Percentiles rank a stretch among this genome's conserved stretches.
These are phyloP conservation scores for Puma concolor DNA, from an alignment of 2,113 vertebrate genomes.

Conservation along the genomic window DNA sequence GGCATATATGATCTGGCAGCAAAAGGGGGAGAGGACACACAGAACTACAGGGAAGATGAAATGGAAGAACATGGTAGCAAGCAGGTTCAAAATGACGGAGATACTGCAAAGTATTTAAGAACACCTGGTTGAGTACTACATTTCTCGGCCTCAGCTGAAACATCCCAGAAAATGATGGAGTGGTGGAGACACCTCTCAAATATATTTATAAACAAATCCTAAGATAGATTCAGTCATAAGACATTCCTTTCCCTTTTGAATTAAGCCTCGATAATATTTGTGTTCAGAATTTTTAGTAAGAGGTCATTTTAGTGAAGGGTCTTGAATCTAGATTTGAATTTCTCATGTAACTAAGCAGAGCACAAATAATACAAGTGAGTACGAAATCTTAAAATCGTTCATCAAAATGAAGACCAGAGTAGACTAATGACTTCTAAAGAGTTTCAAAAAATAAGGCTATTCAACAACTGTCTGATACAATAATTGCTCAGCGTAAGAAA, in stretches of 20 bases:
- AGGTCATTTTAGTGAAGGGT: neutral
- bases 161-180: neutral
- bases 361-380: neutral
- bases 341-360: neutral
- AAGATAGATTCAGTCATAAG: neutral
- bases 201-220: neutral
- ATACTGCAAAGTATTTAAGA: neutral
- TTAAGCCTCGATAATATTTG: neutral
- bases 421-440: neutral
- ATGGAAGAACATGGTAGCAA: neutral
- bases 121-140: neutral
- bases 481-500: neutral
- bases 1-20: neutral
- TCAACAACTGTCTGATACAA: neutral
- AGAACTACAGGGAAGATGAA: neutral
- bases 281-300: neutral
- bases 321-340: slow-evolving; percentile 2
- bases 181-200: neutral
- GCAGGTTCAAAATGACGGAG: neutral
- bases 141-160: neutral
- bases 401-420: neutral
- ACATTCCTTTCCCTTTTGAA: neutral
- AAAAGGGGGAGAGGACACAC: neutral
- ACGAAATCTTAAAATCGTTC: slow-evolving; percentile 32
- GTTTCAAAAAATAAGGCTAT: slow-evolving; percentile 4